These are phyloP conservation scores for Grus americana DNA, from an alignment of 2,113 vertebrate genomes.

Conservation along the genomic window DNA sequence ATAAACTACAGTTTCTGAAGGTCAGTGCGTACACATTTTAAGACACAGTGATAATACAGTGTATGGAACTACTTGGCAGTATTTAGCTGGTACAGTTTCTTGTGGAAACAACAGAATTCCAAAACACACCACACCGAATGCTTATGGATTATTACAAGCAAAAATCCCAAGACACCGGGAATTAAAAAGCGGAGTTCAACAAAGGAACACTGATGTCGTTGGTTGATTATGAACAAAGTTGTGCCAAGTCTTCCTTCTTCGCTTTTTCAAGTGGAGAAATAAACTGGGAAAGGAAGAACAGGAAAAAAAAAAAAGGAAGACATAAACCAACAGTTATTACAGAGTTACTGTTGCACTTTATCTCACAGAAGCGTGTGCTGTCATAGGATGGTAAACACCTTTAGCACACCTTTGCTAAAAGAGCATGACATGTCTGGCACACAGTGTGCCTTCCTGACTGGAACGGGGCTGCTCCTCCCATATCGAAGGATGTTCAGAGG, in stretches of 20 bases:
- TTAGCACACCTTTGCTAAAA: not conserved
- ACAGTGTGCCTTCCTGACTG: not conserved
- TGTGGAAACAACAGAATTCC: conserved; percentile 66
- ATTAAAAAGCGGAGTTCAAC: conserved; percentile 71
- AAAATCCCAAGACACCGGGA: conserved; percentile 53
- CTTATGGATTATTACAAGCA: conserved; percentile 67
- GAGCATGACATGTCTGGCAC: not conserved
- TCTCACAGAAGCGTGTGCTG: not conserved
- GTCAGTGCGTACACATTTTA: conserved; percentile 53
- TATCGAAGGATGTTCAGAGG: not conserved
- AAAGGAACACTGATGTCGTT: conserved; percentile 63
- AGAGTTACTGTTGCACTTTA: not conserved
- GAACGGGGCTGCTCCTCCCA: not conserved
- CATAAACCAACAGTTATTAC: not conserved
- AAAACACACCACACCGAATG: conserved; percentile 64
- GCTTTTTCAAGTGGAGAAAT: conserved; percentile 73
- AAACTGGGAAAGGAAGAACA: conserved; percentile 63
- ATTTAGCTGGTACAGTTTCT: conserved; percentile 72
- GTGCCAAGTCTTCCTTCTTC: conserved; percentile 56
- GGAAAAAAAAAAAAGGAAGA: not conserved
- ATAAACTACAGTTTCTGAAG: conserved; percentile 50
- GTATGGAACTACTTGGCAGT: conserved; percentile 72
- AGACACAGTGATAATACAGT: conserved; percentile 62
- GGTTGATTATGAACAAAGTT: conserved; percentile 56
- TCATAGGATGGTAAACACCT: not conserved